Conservation (phyloP, 2,797 vertebrate genomes). For the Chrosomus eos region DNA sequence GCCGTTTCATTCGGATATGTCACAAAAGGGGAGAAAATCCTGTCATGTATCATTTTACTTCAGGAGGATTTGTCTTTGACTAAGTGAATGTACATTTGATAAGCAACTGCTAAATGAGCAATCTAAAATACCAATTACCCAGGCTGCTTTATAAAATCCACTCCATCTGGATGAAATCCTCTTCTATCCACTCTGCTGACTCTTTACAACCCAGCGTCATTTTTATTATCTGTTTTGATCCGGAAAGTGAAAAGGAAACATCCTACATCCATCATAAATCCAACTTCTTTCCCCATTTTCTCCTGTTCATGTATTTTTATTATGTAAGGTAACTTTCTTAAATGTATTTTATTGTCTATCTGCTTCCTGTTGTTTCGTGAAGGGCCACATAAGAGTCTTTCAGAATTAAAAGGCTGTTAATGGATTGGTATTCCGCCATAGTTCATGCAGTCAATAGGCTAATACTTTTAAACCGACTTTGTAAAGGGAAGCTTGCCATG, state of each 20-base stretch:
- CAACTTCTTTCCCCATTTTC: not conserved
- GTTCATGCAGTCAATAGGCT: not conserved
- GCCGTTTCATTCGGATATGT: not conserved
- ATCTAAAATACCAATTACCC: not conserved
- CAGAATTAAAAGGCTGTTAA: conserved; percentile 35
- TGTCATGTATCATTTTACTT: not conserved
- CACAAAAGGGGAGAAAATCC: not conserved
- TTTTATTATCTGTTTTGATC: not conserved
- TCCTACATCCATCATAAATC: too few relatives aligned
- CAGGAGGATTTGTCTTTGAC: not conserved
- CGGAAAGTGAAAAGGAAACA: not conserved
- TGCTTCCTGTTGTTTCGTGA: conserved; percentile 21
- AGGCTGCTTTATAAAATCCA: not conserved
- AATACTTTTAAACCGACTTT: conserved; percentile 3
- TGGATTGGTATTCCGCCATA: not conserved
- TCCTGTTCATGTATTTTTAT: conserved; percentile 62
- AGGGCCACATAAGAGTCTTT: conserved; percentile 19
- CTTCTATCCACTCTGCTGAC: not conserved
- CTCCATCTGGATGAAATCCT: not conserved
- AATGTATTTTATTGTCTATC: conserved; percentile 66
- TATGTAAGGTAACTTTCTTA: conserved; percentile 62
- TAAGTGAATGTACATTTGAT: not conserved
- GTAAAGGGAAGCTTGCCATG: not conserved
- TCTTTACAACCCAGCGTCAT: not conserved
- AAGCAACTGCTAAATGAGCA: not conserved